These are phyloP conservation scores for Halocynthia roretzi DNA, from an alignment of 23 tunicate species.

Conservation along the genomic window DNA sequence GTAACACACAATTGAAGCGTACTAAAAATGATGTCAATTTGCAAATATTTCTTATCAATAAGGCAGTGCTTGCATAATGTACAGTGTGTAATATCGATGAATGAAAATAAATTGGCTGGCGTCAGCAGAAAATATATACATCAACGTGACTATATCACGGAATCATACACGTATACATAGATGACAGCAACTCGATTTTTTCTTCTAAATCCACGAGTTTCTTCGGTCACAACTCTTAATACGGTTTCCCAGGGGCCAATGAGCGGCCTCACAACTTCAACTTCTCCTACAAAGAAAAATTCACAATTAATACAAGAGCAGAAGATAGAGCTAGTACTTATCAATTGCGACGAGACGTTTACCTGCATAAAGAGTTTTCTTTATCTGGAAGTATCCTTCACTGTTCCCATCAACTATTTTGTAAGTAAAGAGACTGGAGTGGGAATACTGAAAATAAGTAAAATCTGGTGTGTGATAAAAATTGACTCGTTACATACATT, in stretches of 20 bases:
- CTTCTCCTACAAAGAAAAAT: constrained; percentile 16
- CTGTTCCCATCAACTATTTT: neutral
- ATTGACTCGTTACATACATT: neutral
- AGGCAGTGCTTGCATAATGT: too few species aligned
- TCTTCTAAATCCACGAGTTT: constrained; percentile 4
- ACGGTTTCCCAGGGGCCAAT: constrained; percentile 56
- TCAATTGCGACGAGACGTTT: neutral
- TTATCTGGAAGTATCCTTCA: constrained; percentile 1
- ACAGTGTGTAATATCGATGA: too few species aligned
- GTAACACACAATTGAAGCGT: too few species aligned
- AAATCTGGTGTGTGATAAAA: neutral
- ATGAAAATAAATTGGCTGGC: too few species aligned
- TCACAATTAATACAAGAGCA: neutral
- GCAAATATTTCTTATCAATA: too few species aligned
- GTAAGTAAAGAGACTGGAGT: neutral
- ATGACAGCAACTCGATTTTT: constrained; percentile 32
- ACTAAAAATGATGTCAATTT: too few species aligned
- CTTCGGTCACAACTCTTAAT: constrained; percentile 25
- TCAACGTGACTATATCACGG: neutral
- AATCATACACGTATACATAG: constrained; percentile 40
- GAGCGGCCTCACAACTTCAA: constrained; percentile 24
- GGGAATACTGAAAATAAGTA: neutral
- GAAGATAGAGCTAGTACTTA: neutral
- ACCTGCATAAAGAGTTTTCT: neutral
- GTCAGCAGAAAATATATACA: too few species aligned